Evolutionary conservation across 2,888 invertebrate genomes (phyloP), one percentile per base, ranked within the genome.

Genomic region (Aphodius granarius): DNA sequence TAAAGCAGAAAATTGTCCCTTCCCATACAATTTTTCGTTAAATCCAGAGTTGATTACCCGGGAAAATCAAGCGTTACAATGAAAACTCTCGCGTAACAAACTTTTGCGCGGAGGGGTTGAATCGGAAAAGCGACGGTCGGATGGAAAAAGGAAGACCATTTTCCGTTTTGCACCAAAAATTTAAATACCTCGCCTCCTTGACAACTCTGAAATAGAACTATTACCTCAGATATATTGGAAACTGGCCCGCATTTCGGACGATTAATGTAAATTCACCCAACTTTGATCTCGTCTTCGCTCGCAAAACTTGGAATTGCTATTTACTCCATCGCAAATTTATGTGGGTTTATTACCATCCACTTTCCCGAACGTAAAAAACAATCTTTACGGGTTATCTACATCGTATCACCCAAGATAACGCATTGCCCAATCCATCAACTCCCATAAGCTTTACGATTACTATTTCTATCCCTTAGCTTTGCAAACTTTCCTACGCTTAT

Each of bases 11-110:
- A 68, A 68, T 0, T 68, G 19, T 20, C n/a, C 19, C 20, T 20
- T 20, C 21, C 22, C 20, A 43, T 43, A 20, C 68, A 68, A 68
- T 68, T 68, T 68, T 68, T 68, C 68, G 68, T 68, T 68, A 68
- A 68, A 68, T 20, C 20, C 68, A 21, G 20, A n/a, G 21, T 22
- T 68, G 68, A 68, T 68, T 68, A 68, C 68, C 20, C 19, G 20
- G 68, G 68, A 22, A 21, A 43, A 43, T 43, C 43, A 43, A 43
- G 43, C 43, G 43, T 43, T 43, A 43, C 43, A 43, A 43, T 43
- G 43, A 43, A 13, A 43, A 43, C 43, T 6, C 9, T 6, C 43
- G 43, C 1, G 43, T 43, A 43, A 43, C 43, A 43, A 43, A 43
- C 43, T 43, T 43, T 43, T 43, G 43, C 43, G 43, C 6, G 13